These are phyloP conservation scores for Agrotis ipsilon DNA, from an alignment of 2,888 invertebrate species.

Conservation along the genomic window DNA sequence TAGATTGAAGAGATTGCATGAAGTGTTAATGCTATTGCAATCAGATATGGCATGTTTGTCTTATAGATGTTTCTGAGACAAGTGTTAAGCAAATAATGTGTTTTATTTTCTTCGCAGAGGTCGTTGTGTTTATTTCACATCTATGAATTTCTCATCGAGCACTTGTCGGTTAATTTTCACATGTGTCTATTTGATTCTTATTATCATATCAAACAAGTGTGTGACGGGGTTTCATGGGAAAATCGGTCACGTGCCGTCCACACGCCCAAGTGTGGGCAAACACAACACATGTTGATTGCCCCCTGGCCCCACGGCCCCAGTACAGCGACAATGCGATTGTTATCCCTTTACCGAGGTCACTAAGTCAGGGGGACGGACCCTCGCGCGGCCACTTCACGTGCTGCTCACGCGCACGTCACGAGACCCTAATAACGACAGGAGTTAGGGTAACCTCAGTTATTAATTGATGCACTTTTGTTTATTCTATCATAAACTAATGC, in stretches of 20 bases:
- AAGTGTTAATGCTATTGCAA: neutral
- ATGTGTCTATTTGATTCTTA: conserved; percentile 54
- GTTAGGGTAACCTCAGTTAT: conserved; percentile 57
- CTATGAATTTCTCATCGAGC: conserved; percentile 33
- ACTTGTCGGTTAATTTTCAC: conserved; percentile 50
- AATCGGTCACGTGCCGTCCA: conserved; percentile 85
- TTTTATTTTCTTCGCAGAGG: neutral
- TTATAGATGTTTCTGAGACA: neutral
- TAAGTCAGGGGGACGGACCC: conserved; percentile 79
- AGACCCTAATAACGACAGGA: conserved; percentile 69
- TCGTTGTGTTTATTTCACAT: conserved; percentile 14
- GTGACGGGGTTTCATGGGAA: conserved; percentile 75
- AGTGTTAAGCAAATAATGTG: neutral
- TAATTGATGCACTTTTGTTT: conserved; percentile 35
- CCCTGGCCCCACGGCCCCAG: conserved; percentile 69
- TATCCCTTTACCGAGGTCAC: conserved; percentile 83
- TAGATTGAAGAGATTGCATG: neutral
- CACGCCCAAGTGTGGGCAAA: conserved; percentile 82
- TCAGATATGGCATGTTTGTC: neutral
- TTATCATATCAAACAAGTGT: conserved; percentile 68
- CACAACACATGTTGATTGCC: conserved; percentile 80
- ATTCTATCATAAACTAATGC: conserved; percentile 15
- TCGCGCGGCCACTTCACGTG: conserved; percentile 68
- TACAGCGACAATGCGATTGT: conserved; percentile 84
- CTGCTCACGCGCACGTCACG: conserved; percentile 77